Evolutionary conservation across 2,113 vertebrate genomes (phyloP).

Genomic region (Zeus faber): DNA sequence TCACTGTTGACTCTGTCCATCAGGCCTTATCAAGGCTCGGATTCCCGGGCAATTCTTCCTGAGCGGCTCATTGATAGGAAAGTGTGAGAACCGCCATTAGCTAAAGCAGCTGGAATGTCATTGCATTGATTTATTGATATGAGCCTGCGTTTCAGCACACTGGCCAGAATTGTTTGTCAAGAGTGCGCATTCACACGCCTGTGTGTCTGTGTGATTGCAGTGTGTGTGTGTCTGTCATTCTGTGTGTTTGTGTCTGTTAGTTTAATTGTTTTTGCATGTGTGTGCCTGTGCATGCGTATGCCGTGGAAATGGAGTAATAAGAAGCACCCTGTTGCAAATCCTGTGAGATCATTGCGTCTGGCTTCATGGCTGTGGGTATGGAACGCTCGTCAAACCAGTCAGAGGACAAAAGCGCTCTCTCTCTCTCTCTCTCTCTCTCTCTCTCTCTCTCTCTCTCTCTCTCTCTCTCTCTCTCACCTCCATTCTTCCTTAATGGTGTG

Average conservation of each 20-base stretch:
- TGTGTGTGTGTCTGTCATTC: conserved; percentile 8
- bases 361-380: conserved; percentile 35
- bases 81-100: conserved; percentile 52
- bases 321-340: conserved; percentile 42
- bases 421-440: conserved; percentile 16
- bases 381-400: conserved; percentile 64
- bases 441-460: conserved; percentile 7
- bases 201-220: conserved; percentile 14
- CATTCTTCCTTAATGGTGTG: conserved; percentile 13
- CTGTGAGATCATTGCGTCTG: conserved; percentile 52
- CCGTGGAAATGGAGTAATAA: conserved; percentile 45
- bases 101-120: conserved; percentile 21
- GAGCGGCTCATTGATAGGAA: conserved; percentile 44
- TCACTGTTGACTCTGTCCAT: conserved; percentile 56
- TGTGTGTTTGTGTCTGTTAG: no score
- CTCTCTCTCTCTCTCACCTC: conserved; percentile 10
- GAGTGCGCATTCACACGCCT: conserved; percentile 13
- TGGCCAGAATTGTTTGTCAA: conserved; percentile 2
- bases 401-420: conserved; percentile 15
- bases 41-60: conserved; percentile 41
- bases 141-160: conserved; percentile 4
- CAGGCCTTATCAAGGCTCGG: conserved; percentile 48
- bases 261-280: no score
- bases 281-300: no score
- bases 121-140: conserved; percentile 7